Conservation (phyloP, 92 coral and sea anemone species). For the Virgularia gustaviana region DNA sequence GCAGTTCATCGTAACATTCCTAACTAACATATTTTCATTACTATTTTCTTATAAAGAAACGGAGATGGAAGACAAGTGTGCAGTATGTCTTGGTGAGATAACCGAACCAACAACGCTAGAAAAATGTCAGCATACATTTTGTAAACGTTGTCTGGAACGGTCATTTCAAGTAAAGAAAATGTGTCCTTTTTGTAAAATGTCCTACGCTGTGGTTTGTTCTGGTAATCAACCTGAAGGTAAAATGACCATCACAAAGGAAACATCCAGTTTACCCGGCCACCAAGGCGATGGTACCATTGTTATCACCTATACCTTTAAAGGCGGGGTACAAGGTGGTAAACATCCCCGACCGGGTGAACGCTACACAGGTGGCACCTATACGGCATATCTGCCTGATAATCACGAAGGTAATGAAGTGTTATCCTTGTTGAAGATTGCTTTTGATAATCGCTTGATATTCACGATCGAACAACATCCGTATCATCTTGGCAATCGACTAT, state of each 20-base stretch:
- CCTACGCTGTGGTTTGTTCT: not conserved
- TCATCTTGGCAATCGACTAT: slow-evolving; percentile 44
- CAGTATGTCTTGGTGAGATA: slow-evolving; percentile 57
- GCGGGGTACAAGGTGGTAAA: slow-evolving; percentile 35
- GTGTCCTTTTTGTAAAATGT: slow-evolving; percentile 57
- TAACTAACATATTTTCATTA: no score
- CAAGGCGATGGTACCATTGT: slow-evolving; percentile 14
- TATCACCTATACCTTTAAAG: slow-evolving; percentile 17
- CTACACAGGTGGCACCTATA: slow-evolving; percentile 39
- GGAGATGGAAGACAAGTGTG: slow-evolving; percentile 43
- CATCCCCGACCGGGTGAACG: slow-evolving; percentile 58
- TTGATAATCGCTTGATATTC: slow-evolving; percentile 60
- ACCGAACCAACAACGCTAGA: slow-evolving; percentile 30
- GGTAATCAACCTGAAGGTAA: slow-evolving; percentile 58
- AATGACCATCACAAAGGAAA: slow-evolving; percentile 20
- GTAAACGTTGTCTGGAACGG: slow-evolving; percentile 18
- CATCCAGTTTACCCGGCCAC: slow-evolving; percentile 34
- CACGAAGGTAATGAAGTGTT: slow-evolving; percentile 61
- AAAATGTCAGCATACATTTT: slow-evolving; percentile 31
- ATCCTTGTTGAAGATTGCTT: slow-evolving; percentile 54
- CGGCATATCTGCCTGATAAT: slow-evolving; percentile 59
- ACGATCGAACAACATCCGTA: no score
- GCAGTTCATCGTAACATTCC: no score
- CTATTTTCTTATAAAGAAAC: no score
- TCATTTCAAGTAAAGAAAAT: slow-evolving; percentile 34